Conservation (phyloP, 2,113 vertebrate genomes). For the Lophius piscatorius region DNA sequence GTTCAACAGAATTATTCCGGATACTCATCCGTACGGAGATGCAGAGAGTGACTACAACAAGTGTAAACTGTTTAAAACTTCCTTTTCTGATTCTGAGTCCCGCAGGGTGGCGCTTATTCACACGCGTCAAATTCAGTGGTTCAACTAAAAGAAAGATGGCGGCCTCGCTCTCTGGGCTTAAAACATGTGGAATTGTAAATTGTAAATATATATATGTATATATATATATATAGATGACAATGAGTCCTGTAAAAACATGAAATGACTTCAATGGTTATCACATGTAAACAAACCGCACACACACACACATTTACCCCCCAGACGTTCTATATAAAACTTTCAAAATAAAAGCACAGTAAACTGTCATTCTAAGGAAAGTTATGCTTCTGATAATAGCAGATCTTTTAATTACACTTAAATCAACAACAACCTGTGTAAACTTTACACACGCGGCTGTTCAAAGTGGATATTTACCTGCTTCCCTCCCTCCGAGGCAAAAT, state of each 20-base stretch:
- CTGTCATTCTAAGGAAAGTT: slow-evolving; percentile 4
- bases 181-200: slow-evolving; percentile 10
- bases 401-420: neutral
- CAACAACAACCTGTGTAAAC: neutral
- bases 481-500: no score
- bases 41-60: slow-evolving; percentile 32
- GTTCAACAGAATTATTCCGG: neutral
- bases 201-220: slow-evolving; percentile 18
- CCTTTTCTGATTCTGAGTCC: slow-evolving; percentile 9
- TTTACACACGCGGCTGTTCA: slow-evolving; percentile 3
- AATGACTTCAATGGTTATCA: slow-evolving; percentile 20
- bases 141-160: slow-evolving; percentile 40
- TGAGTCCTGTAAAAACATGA: slow-evolving; percentile 20
- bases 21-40: slow-evolving; percentile 34
- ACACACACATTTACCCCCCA: neutral
- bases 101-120: slow-evolving; percentile 17
- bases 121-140: slow-evolving; percentile 59
- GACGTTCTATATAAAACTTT: slow-evolving; percentile 17
- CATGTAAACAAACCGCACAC: slow-evolving; percentile 49
- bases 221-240: slow-evolving; percentile 18
- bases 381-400: neutral
- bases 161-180: neutral
- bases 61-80: slow-evolving; percentile 9
- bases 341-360: slow-evolving; percentile 18
- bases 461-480: slow-evolving; percentile 13